Evolutionary conservation across 1,140 invertebrate species (phyloP), one percentile per base, ranked within the genome.

Genomic region (Popillia japonica): DNA sequence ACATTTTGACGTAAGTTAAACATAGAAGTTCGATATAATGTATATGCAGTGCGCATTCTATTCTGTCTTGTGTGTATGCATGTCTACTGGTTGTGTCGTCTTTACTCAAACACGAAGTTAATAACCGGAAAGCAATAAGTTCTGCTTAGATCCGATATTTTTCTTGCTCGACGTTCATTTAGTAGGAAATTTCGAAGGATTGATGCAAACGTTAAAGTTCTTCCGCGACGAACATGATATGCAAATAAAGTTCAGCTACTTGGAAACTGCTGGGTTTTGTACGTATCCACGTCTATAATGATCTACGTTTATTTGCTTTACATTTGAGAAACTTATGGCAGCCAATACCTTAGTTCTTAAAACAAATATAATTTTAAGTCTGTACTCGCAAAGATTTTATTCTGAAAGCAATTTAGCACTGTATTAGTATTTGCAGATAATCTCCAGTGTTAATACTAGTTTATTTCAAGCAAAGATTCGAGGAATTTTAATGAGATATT

Each of bases 41-140:
- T 64, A 20, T 64, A 23, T 22, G 20, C 61, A 23, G n/a, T 9
- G 23, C 61, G n/a, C n/a, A 4, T 20, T 64, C 3, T 8, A 11
- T 64, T 27, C 23, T 6, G 8, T 23, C 17, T 64, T 64, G 22
- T 64, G 44, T 48, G 17, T 48, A 8, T 48, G 6, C 17, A 48
- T 14, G 44, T 48, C 44, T 48, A 48, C 44, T n/a, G 44, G 11
- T 48, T 48, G 11, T 48, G 55, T 64, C 61, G 61, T 64, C 61
- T 64, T 27, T 23, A 64, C 10, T n/a, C 61, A 27, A 64, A 64
- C 17, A 17, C 61, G 22, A 64, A 64, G 11, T 64, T 64, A 64
- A 64, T 64, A 64, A 64, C 61, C 61, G 20, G 61, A 64, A 64
- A 22, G 61, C 23, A 64, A 64, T 64, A 64, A 64, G 61, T 64